Percentiles rank a stretch among this genome's conserved stretches.
These are phyloP conservation scores for Pachyseris speciosa DNA, from an alignment of 64 coral and sea anemone genomes.

Conservation along the genomic window DNA sequence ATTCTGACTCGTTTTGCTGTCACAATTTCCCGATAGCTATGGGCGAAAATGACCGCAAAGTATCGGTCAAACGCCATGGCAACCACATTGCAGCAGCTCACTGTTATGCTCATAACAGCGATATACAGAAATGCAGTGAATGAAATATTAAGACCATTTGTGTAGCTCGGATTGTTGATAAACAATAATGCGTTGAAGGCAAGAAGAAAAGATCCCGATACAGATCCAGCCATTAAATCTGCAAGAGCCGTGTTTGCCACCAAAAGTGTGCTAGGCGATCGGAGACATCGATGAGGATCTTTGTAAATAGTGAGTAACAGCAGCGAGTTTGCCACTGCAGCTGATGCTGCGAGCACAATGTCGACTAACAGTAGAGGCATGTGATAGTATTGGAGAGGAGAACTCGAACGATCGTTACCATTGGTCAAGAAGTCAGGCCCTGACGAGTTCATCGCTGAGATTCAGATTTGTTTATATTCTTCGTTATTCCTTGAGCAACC, in stretches of 20 bases:
- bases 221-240: background rate
- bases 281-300: background rate
- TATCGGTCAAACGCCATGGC: conserved; percentile 17
- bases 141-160: background rate
- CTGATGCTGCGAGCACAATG: background rate
- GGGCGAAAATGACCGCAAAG: background rate
- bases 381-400: background rate
- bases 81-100: background rate
- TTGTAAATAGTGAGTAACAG: background rate
- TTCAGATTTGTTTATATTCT: background rate
- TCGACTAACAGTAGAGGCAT: background rate
- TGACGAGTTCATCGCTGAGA: background rate
- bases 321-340: background rate
- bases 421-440: background rate
- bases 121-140: background rate
- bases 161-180: background rate
- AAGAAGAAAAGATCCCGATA: background rate
- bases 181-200: background rate
- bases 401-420: background rate
- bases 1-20: background rate
- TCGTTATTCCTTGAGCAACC: background rate
- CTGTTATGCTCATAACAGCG: background rate
- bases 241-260: background rate
- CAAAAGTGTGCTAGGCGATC: background rate
- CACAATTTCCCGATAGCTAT: background rate